Percentiles rank a stretch among this genome's conserved stretches.
Evolutionary conservation across 2,113 vertebrate species (phyloP).

Genomic region (Anguilla rostrata): DNA sequence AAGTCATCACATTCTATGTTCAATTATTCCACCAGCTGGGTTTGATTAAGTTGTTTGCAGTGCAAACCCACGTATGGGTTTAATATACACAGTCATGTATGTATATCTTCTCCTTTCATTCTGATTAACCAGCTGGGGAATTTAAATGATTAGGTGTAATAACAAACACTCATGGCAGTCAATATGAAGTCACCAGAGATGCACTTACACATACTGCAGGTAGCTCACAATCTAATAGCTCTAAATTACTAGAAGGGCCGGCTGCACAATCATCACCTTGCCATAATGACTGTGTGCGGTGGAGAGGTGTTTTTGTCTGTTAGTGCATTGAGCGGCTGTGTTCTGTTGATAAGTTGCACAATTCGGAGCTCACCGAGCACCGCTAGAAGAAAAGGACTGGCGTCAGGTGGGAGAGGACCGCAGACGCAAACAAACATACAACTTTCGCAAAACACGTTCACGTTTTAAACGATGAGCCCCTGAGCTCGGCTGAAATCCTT

Average conservation of each 20-base stretch:
- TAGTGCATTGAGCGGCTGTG: background rate
- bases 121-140: background rate
- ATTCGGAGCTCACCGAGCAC: background rate
- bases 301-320: background rate
- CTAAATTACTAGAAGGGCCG: background rate
- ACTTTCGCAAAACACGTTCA: slow-evolving; percentile 6
- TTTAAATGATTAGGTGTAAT: background rate
- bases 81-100: background rate
- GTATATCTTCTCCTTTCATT: background rate
- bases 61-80: background rate
- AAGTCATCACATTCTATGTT: background rate
- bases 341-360: slow-evolving; percentile 11
- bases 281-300: slow-evolving; percentile 13
- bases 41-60: background rate
- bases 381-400: background rate
- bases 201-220: background rate
- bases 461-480: slow-evolving; percentile 15
- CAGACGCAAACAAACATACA: slow-evolving; percentile 2
- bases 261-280: background rate
- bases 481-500: background rate
- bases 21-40: background rate
- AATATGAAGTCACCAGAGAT: background rate
- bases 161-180: background rate
- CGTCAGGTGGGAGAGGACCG: slow-evolving; percentile 22
- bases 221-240: background rate